These are phyloP conservation scores for Neosilurus hyrtlii DNA, from an alignment of 2,797 vertebrate genomes.

Conservation along the genomic window DNA sequence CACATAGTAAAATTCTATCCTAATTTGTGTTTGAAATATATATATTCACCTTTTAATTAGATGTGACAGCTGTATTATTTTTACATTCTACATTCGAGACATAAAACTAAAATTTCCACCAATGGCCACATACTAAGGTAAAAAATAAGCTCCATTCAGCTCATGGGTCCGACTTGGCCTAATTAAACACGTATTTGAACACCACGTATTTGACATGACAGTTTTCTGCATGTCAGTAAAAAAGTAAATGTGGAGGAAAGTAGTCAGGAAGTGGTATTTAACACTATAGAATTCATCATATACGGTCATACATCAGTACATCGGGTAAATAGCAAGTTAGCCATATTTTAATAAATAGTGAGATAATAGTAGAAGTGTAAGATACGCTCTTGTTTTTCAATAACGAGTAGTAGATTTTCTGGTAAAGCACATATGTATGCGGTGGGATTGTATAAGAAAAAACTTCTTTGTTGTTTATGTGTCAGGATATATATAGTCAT, in stretches of 20 bases:
- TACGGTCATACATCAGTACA: conserved; percentile 28
- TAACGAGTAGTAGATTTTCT: not conserved
- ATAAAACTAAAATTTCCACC: conserved; percentile 26
- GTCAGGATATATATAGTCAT: not conserved
- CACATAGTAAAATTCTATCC: not conserved
- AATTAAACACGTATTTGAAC: conserved; percentile 39
- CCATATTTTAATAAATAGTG: conserved; percentile 1
- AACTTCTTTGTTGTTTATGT: not conserved
- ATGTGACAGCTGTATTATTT: not conserved
- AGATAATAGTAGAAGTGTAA: not conserved
- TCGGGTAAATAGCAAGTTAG: not conserved
- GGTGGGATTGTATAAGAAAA: not conserved
- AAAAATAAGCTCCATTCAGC: conserved; percentile 34
- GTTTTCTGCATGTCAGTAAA: conserved; percentile 19
- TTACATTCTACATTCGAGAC: conserved; percentile 12
- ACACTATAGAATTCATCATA: conserved; percentile 21
- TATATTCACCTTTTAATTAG: not conserved
- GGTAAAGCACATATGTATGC: not conserved
- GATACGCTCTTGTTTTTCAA: no score
- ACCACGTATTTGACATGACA: conserved; percentile 33
- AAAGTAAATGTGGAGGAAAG: conserved; percentile 5
- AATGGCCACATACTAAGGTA: conserved; percentile 26
- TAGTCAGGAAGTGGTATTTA: conserved; percentile 25
- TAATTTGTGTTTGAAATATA: not conserved
- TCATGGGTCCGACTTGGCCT: conserved; percentile 27